Base-by-base conservation (phyloP, 2,888 invertebrate species). In the Pristionchus japonicus region DNA sequence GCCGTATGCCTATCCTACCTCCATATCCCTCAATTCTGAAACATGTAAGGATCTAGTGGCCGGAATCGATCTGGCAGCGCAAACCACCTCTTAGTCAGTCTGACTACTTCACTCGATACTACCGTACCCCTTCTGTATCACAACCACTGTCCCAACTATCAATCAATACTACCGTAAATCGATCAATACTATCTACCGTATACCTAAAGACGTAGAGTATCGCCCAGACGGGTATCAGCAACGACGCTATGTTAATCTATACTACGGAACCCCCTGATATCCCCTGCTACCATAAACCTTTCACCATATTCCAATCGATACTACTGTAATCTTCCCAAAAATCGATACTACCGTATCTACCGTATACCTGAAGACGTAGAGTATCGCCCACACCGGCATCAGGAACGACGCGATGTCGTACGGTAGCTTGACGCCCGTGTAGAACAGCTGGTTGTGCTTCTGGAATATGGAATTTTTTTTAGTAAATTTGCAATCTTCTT, bases 301-400 rank as follows among this genome's bases (percentile, higher is more conserved):
- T n/a, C n/a, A n/a, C n/a, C 86, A 52, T 91, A 90, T 4, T 86
- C 88, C 15, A 88, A 52, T 17, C 43, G 86, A 47, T 47, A 13
- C 47, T 47, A 47, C 47, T 13, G 47, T 47, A 47, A 47, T n/a
- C n/a, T n/a, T n/a, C n/a, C 47, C 47, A 47, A 6, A 47, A 57
- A 57, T 20, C 9, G 31, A 34, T 37, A 17, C 15, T 37, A 37
- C 27, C 17, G 31, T 40, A 15, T 4, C 90, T 47, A 77, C 34
- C 47, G 87, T 88, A 7, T 89, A 89, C 11, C 92, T 90, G 90
- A 92, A 92, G 6, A 92, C 91, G 57, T 90, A 91, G 40, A 92
- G 89, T 74, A 92, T 90, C n/a, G 92, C 91, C 92, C 92, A 92
- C 23, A 90, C 91, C n/a, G 92, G 92, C 85, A 91, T 89, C 6